phyloP scores from a whole-genome alignment of 2,113 vertebrate species.

The Myrmecobius fasciatus region DNA sequence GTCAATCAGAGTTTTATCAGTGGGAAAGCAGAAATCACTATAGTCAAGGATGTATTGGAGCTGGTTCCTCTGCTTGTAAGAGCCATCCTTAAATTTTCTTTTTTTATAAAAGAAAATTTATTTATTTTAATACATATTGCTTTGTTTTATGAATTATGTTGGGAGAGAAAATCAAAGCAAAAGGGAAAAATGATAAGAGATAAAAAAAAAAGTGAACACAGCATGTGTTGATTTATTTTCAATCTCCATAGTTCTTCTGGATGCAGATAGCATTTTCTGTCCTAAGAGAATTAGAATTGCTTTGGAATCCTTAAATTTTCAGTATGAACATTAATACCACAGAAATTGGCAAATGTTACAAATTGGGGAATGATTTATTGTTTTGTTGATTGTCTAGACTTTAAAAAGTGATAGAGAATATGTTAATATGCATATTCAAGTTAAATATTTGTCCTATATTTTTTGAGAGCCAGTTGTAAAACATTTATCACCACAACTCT shows the following conservation, averaged over 20 bases:
- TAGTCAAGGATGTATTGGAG: not conserved
- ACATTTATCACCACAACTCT: not conserved
- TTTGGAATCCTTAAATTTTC: not conserved
- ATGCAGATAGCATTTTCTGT: no score
- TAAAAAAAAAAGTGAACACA: no score
- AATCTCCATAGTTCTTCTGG: no score
- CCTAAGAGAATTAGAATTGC: no score
- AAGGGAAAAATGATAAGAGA: no score
- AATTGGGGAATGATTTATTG: not conserved
- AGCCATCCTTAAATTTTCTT: not conserved
- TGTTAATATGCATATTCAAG: not conserved
- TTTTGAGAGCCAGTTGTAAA: not conserved
- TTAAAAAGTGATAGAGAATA: not conserved
- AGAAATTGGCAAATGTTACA: not conserved
- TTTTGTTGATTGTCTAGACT: not conserved
- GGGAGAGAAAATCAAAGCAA: no score
- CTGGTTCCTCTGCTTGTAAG: not conserved
- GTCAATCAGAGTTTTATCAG: not conserved
- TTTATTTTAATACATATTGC: no score
- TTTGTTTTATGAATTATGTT: no score
- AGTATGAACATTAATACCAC: not conserved
- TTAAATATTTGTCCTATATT: not conserved
- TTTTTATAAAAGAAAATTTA: no score
- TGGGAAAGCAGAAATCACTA: not conserved
- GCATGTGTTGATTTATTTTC: no score